Conservation (phyloP, 2,888 invertebrate species). For the Craniophora ligustri region DNA sequence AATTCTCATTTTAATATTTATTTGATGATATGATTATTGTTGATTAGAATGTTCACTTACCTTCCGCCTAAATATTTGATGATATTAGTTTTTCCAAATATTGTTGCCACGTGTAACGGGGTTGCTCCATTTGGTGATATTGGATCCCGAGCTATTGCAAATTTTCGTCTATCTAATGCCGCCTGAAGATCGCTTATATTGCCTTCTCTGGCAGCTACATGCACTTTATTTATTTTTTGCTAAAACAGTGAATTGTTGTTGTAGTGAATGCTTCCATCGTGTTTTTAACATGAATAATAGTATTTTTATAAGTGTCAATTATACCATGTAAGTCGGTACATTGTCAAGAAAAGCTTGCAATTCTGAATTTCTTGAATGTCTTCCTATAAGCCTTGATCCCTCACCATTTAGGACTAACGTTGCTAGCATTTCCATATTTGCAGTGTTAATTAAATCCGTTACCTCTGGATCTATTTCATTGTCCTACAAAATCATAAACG, state of each 20-base stretch:
- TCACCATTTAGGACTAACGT: slow-evolving; percentile 96
- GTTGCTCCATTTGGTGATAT: slow-evolving; percentile 95
- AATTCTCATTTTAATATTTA: too few relatives aligned
- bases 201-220: slow-evolving; percentile 95
- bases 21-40: too few relatives aligned
- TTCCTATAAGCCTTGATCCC: slow-evolving; percentile 92
- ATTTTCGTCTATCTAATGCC: slow-evolving; percentile 95
- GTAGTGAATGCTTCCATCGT: not conserved
- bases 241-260: slow-evolving; percentile 70
- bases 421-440: slow-evolving; percentile 97
- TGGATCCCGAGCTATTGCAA: slow-evolving; percentile 96
- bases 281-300: not conserved
- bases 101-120: slow-evolving; percentile 95
- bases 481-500: slow-evolving; percentile 71
- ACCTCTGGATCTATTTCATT: slow-evolving; percentile 90
- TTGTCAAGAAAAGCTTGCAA: slow-evolving; percentile 96
- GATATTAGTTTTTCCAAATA: slow-evolving; percentile 94
- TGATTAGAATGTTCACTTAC: slow-evolving; percentile 58
- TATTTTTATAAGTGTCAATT: slow-evolving; percentile 55
- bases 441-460: slow-evolving; percentile 90
- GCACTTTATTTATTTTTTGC: slow-evolving; percentile 97
- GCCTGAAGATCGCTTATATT: slow-evolving; percentile 95
- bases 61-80: slow-evolving; percentile 90
- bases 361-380: slow-evolving; percentile 92
- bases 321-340: slow-evolving; percentile 96